A percentile compares a stretch with the other conserved stretches of the same genome.
phyloP scores from a whole-genome alignment of 2,113 vertebrate genomes.

The Xiphophorus maculatus region DNA sequence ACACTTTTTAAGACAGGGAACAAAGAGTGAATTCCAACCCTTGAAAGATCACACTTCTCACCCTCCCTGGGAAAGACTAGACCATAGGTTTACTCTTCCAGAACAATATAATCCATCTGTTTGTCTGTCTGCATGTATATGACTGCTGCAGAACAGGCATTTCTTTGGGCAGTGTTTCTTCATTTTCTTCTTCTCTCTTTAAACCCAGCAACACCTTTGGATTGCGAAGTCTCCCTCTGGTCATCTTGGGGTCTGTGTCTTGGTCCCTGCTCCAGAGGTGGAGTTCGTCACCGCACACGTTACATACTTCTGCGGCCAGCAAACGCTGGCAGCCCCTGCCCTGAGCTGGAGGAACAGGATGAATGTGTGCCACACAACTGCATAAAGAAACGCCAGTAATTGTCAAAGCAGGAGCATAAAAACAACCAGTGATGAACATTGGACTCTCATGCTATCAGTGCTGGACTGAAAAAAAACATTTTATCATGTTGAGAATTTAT shows the following conservation, averaged over 20 bases:
- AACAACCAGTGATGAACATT: conserved; percentile 48
- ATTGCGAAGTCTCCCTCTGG: conserved; percentile 84
- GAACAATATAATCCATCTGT: not conserved
- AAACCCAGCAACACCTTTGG: conserved; percentile 78
- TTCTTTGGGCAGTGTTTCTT: too few relatives aligned
- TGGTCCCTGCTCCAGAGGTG: conserved; percentile 76
- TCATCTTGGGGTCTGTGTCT: conserved; percentile 83
- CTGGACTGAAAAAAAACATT: conserved; percentile 44
- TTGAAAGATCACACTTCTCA: not conserved
- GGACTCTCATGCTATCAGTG: conserved; percentile 53
- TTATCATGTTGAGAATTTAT: conserved; percentile 27
- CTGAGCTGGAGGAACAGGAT: conserved; percentile 82
- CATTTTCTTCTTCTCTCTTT: not conserved
- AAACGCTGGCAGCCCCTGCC: conserved; percentile 80
- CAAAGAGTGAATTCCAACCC: not conserved
- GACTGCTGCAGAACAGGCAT: not conserved
- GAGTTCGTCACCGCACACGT: conserved; percentile 79
- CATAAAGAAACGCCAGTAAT: conserved; percentile 68
- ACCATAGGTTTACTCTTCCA: not conserved
- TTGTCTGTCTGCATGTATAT: too few relatives aligned
- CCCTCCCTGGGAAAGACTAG: not conserved
- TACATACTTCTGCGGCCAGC: conserved; percentile 83
- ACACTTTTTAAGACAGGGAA: not conserved
- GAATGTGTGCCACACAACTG: conserved; percentile 79
- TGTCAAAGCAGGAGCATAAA: conserved; percentile 12